phyloP scores from a whole-genome alignment of 1,140 invertebrate genomes.

The Neotoxoptera formosana region DNA sequence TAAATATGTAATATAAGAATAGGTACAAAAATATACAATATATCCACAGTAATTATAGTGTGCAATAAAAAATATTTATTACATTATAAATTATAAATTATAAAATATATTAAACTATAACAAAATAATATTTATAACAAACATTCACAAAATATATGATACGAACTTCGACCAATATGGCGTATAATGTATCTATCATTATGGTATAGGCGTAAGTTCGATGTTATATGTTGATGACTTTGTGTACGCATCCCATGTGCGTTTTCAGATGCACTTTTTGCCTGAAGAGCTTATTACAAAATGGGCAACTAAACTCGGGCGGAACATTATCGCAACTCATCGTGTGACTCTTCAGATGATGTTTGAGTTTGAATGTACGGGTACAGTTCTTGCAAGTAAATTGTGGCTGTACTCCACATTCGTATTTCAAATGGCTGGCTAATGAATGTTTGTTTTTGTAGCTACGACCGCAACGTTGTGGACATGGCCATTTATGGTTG shows the following conservation, averaged over 20 bases:
- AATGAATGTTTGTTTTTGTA: conserved; percentile 64
- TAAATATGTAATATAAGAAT: too few species aligned
- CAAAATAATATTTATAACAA: background rate
- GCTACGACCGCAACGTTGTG: conserved; percentile 62
- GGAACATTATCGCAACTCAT: conserved; percentile 43
- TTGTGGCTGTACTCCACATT: conserved; percentile 63
- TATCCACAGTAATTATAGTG: background rate
- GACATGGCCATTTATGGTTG: conserved; percentile 29
- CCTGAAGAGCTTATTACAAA: conserved; percentile 70
- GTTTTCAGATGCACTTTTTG: conserved; percentile 61
- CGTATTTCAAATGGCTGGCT: conserved; percentile 63
- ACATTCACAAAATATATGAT: background rate
- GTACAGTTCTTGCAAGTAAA: conserved; percentile 59
- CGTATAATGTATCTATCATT: too few species aligned
- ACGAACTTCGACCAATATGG: background rate
- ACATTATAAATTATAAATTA: background rate
- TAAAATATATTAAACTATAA: background rate
- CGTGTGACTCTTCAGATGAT: conserved; percentile 57
- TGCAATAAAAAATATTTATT: background rate
- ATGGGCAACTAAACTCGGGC: conserved; percentile 69
- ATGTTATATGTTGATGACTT: background rate
- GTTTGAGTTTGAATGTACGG: conserved; percentile 50
- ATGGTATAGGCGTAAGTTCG: background rate
- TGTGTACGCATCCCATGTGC: conserved; percentile 61
- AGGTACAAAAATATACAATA: background rate